A percentile compares a stretch with the other conserved stretches of the same genome.
These are phyloP conservation scores for Gila robusta DNA, from an alignment of 2,797 vertebrate genomes.

Conservation along the genomic window DNA sequence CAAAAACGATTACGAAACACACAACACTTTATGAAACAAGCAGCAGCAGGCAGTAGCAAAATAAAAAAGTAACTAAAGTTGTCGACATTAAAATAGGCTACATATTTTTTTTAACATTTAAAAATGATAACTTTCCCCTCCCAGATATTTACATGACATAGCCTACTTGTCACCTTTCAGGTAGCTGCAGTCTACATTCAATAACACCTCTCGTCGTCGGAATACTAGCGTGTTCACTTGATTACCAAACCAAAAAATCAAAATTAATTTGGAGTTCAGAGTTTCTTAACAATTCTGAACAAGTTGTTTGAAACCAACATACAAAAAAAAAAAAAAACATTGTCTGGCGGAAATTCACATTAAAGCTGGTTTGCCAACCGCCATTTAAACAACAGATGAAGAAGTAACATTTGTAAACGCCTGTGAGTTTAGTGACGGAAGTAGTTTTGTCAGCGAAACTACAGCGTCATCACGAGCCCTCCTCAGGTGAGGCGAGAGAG, in stretches of 20 bases:
- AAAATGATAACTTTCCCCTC: background rate
- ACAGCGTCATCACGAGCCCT: background rate
- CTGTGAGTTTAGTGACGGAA: slow-evolving; percentile 4
- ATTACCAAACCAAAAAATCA: background rate
- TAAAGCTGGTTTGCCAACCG: too few relatives aligned
- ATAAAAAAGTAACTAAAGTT: background rate
- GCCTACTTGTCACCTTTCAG: background rate
- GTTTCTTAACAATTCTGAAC: background rate
- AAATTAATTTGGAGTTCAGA: background rate
- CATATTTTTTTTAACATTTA: background rate
- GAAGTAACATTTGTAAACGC: background rate
- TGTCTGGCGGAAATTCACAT: too few relatives aligned
- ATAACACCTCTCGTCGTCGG: background rate
- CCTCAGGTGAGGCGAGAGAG: background rate
- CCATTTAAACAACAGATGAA: too few relatives aligned
- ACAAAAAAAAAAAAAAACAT: background rate
- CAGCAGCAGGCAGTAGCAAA: background rate
- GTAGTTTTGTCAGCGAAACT: background rate
- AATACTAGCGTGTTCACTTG: background rate
- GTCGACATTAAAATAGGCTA: background rate
- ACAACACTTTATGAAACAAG: background rate
- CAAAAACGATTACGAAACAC: background rate
- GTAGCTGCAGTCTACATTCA: background rate
- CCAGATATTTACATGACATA: background rate
- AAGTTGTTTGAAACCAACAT: background rate